phyloP scores from a whole-genome alignment of 2,797 vertebrate species.

The Emydoidea blandingii region DNA sequence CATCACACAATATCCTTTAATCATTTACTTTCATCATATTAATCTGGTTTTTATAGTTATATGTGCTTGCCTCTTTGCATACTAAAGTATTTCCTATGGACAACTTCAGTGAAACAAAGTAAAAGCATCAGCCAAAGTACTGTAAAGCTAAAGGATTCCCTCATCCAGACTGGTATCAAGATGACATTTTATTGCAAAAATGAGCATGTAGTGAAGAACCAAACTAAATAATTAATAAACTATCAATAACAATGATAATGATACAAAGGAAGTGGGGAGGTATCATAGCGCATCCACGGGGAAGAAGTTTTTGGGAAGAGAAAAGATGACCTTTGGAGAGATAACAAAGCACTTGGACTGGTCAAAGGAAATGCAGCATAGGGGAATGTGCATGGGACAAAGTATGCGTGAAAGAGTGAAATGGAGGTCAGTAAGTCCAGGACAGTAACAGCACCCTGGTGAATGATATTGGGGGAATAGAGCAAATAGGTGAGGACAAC shows the following conservation, averaged over 20 bases:
- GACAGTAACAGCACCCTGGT: too few species aligned
- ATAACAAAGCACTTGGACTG: too few species aligned
- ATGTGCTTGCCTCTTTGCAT: not conserved
- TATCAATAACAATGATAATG: not conserved
- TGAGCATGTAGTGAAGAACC: not conserved
- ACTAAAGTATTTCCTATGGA: not conserved
- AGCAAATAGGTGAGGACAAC: too few species aligned
- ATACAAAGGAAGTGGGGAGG: not conserved
- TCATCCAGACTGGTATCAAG: not conserved
- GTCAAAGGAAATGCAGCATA: too few species aligned
- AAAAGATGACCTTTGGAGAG: too few species aligned
- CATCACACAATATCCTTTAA: rapidly evolving
- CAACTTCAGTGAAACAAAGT: not conserved
- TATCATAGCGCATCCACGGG: not conserved
- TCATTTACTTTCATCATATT: not conserved
- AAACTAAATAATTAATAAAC: not conserved
- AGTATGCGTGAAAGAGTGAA: too few species aligned
- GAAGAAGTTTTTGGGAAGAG: too few species aligned
- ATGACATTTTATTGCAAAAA: not conserved
- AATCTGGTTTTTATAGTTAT: not conserved
- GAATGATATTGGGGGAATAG: too few species aligned
- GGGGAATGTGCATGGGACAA: too few species aligned
- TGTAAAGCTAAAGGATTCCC: not conserved
- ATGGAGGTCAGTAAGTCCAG: too few species aligned
- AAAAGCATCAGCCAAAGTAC: not conserved